These are phyloP conservation scores for Drosophila lacteicornis DNA, from an alignment of 1,140 invertebrate genomes.

Conservation along the genomic window DNA sequence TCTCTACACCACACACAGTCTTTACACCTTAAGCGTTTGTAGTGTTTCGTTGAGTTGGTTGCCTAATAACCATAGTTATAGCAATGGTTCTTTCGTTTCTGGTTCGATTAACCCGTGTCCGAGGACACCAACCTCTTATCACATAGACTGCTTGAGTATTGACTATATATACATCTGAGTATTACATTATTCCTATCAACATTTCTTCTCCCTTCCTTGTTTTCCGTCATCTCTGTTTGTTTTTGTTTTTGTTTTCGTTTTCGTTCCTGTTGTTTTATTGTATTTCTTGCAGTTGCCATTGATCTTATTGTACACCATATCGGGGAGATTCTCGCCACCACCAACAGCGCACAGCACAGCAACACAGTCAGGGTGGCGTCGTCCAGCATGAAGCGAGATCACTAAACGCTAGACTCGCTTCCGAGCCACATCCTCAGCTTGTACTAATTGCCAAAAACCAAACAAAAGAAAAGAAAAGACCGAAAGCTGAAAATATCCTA, in stretches of 20 bases:
- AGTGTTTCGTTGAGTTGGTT: conserved; percentile 58
- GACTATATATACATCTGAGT: conserved; percentile 29
- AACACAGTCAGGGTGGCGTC: conserved; percentile 72
- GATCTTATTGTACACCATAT: conserved; percentile 99
- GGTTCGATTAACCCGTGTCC: conserved; percentile 44
- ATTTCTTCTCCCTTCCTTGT: conserved; percentile 12
- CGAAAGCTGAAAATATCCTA: conserved; percentile 16
- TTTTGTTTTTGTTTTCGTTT: conserved; percentile 52
- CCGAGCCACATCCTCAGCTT: conserved; percentile 41
- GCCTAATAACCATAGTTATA: conserved; percentile 43
- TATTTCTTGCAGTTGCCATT: conserved; percentile 97
- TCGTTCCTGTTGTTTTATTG: conserved; percentile 65
- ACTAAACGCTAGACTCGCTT: conserved; percentile 60
- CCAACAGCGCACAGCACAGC: conserved; percentile 81
- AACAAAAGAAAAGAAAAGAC: neutral
- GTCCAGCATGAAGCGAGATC: conserved; percentile 82
- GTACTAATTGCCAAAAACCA: conserved; percentile 52
- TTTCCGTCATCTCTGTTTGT: conserved; percentile 31
- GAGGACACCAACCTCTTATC: conserved; percentile 25
- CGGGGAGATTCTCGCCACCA: conserved; percentile 92
- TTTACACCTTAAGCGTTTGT: conserved; percentile 47
- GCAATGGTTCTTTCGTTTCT: conserved; percentile 47
- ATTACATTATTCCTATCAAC: conserved; percentile 36
- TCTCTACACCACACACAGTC: conserved; percentile 31
- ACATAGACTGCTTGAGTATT: conserved; percentile 62